Evolutionary conservation across 2,888 invertebrate species (phyloP).

Genomic region (Stenolophus ochropezus): DNA sequence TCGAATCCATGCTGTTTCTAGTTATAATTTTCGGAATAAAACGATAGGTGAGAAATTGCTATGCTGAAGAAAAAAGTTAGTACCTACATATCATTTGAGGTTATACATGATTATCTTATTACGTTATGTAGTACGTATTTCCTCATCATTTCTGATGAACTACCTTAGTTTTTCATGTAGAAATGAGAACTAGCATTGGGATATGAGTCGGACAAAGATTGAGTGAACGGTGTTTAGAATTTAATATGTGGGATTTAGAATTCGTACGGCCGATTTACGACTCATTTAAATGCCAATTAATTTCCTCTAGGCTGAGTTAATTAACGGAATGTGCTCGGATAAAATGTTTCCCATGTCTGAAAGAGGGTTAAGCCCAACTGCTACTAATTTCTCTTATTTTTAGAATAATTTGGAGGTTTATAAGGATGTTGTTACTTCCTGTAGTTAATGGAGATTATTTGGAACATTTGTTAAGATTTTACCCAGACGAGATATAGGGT

Average conservation of each 20-base stretch:
- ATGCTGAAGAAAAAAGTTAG: too few species aligned
- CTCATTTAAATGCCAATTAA: conserved; percentile 46
- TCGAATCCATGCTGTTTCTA: too few species aligned
- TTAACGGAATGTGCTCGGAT: conserved; percentile 25
- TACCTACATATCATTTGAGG: too few species aligned
- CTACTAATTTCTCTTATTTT: conserved; percentile 1
- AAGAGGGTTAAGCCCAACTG: conserved; percentile 19
- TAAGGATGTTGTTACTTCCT: conserved; percentile 11
- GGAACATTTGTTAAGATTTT: conserved; percentile 3
- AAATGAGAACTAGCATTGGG: not conserved
- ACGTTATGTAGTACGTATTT: too few species aligned
- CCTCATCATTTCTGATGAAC: too few species aligned
- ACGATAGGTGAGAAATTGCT: too few species aligned
- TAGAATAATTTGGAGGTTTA: not conserved
- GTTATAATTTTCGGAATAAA: too few species aligned
- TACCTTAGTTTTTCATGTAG: too few species aligned
- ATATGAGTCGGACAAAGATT: not conserved
- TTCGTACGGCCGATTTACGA: conserved; percentile 19
- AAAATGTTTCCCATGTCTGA: conserved; percentile 24
- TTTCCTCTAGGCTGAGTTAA: conserved; percentile 27
- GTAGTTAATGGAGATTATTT: conserved; percentile 16
- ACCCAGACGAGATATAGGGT: not conserved
- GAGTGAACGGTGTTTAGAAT: conserved; percentile 17
- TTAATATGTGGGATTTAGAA: conserved; percentile 33
- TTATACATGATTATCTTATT: too few species aligned